Percentiles rank a stretch among this genome's conserved stretches.
Evolutionary conservation across 2,888 invertebrate genomes (phyloP).

Genomic region (Lepidochrysops patricia): DNA sequence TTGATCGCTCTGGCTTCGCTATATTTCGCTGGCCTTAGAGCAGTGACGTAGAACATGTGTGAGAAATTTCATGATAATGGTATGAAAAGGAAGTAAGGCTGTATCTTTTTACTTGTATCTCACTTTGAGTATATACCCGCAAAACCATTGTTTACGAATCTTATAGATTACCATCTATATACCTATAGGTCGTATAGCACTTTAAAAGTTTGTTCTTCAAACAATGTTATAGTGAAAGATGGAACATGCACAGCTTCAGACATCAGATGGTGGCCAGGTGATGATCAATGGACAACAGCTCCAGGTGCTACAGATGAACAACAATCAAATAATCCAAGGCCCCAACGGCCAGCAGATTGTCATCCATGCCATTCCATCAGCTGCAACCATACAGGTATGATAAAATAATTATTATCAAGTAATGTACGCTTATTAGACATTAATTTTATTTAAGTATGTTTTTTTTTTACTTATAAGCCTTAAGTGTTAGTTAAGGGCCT

Average conservation of each 20-base stretch:
- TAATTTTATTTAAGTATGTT: too few species aligned
- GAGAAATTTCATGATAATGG: conserved; percentile 17
- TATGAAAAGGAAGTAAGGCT: not conserved
- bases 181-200: not conserved
- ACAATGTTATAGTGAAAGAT: conserved; percentile 36
- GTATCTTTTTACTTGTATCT: not conserved
- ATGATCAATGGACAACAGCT: conserved; percentile 78
- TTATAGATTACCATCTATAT: not conserved
- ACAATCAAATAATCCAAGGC: conserved; percentile 76
- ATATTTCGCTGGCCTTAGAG: conserved; percentile 47
- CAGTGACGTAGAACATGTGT: conserved; percentile 49
- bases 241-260: conserved; percentile 74
- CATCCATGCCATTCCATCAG: conserved; percentile 78
- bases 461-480: too few species aligned
- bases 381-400: conserved; percentile 75
- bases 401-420: not conserved
- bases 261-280: conserved; percentile 77
- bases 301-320: conserved; percentile 73
- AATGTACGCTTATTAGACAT: too few species aligned
- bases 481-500: too few species aligned
- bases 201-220: not conserved
- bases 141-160: not conserved
- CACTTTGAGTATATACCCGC: not conserved
- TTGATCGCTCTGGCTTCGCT: conserved; percentile 56
- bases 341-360: conserved; percentile 82